Base-by-base conservation (phyloP, 64 coral and sea anemone genomes). In the Actinia tenebrosa region DNA sequence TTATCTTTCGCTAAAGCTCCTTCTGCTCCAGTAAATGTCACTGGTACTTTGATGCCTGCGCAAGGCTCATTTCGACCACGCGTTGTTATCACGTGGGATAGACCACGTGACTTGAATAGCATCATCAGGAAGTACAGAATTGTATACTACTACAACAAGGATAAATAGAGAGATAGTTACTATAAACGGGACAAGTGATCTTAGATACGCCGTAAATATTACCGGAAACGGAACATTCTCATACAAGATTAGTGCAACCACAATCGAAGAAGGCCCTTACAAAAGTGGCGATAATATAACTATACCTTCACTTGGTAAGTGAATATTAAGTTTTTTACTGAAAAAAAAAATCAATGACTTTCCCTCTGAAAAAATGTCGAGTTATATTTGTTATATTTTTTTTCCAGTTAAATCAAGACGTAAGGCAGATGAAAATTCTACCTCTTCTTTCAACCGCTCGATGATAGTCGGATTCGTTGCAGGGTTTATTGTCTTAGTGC, bases 191-290 rank as follows among this genome's bases (percentile, higher is more conserved):
- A 77, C 42, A 77, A 13, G 23, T 25, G n/a, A 25, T 25, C 42
- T 77, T 25, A 44, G n/a, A n/a, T 77, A 77, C 42, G 26, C 7
- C n/a, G 8, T 26, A 6, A 44, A 44, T 77, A n/a, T 77, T 10
- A 25, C 42, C 11, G 71, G 6, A 2, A 25, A 77, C n/a, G 22
- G 23, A 77, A 77, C 23, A 0, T 23, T 77, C 5, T 77, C 23
- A 44, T 77, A 30, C 42, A 77, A 77, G n/a, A 77, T 77, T 77
- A 77, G 71, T 77, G 71, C 71, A 23, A 77, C 23, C n/a, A 77
- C 71, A 44, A 77, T 77, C 71, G 37, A 77, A 23, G 71, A 77
- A 77, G 71, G 71, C 26, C 71, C 71, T 77, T 77, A 77, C 13
- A 0, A 17, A 61, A 19, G 3, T 61, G 59, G 59, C 0, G 18